Conservation (phyloP, 1,140 invertebrate genomes). For the Diachasma alloeum region DNA sequence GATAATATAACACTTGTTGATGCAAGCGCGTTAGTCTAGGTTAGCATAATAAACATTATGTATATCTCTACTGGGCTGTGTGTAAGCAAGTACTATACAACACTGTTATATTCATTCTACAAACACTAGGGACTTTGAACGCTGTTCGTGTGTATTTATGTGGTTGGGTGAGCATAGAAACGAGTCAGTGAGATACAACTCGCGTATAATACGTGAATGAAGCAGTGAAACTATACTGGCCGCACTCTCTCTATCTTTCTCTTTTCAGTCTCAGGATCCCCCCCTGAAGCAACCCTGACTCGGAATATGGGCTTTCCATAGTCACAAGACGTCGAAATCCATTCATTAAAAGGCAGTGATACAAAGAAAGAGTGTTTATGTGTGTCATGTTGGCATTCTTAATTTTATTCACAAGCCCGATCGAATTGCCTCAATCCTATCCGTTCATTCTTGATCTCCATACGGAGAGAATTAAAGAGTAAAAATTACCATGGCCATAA, state of each 20-base stretch:
- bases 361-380: background rate
- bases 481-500: no score
- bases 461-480: no score
- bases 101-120: background rate
- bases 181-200: background rate
- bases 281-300: no score
- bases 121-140: background rate
- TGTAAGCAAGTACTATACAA: conserved; percentile 7
- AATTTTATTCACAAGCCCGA: conserved; percentile 56
- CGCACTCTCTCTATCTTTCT: conserved; percentile 25
- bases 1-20: conserved; percentile 68
- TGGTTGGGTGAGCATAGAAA: background rate
- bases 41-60: conserved; percentile 67
- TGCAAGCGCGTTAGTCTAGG: conserved; percentile 64
- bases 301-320: conserved; percentile 39
- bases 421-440: conserved; percentile 33
- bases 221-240: no score
- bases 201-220: background rate
- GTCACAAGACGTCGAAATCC: conserved; percentile 50
- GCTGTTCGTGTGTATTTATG: background rate
- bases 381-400: conserved; percentile 38
- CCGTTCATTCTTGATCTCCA: background rate
- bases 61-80: conserved; percentile 48
- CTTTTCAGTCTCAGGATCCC: conserved; percentile 17
- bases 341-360: conserved; percentile 51